Evolutionary conservation across 1,140 invertebrate genomes (phyloP), one percentile per base, ranked within the genome.

Genomic region (Saxidomus purpurata): DNA sequence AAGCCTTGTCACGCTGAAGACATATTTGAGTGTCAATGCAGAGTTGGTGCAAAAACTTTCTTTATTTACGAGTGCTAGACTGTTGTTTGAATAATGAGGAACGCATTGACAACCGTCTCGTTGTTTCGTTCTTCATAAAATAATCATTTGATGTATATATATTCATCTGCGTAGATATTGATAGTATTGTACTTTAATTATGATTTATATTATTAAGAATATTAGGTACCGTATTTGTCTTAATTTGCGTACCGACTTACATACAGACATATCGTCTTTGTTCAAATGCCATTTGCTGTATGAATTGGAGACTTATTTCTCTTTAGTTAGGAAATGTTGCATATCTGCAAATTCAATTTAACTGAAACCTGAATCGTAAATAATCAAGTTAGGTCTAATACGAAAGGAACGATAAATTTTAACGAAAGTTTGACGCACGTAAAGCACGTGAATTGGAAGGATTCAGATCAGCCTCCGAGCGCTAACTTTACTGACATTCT

Each of bases 21-120:
- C 40, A 43, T 76, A 47, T 49, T 49, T n/a, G 40, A 76, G n/a
- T 76, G 71, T 76, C 71, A 76, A 76, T 76, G 71, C n/a, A 76
- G 25, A 28, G 40, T 43, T 47, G 11, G 71, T 76, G 38, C 40
- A 76, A 76, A 71, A 76, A 76, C 19, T 15, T 47, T 25, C 34
- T 76, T 76, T 49, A 76, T 76, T 76, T 76, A 76, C 22, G 38
- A 43, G 15, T 43, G 0, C 17, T 15, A 76, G 40, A 76, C 71
- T 43, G 17, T 9, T 3, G 67, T 40, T 43, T 76, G 38, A 76
- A 76, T 76, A 76, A 76, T 76, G 71, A 25, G 25, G 19, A 6
- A 3, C 19, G 28, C 59, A 28, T 63, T 63, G 59, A 63, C 59
- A 63, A 28, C n/a, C 25, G 59, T 63, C 25, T 28, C 9, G 59